Evolutionary conservation across 2,797 vertebrate genomes (phyloP).

Genomic region (Manis pentadactyla): DNA sequence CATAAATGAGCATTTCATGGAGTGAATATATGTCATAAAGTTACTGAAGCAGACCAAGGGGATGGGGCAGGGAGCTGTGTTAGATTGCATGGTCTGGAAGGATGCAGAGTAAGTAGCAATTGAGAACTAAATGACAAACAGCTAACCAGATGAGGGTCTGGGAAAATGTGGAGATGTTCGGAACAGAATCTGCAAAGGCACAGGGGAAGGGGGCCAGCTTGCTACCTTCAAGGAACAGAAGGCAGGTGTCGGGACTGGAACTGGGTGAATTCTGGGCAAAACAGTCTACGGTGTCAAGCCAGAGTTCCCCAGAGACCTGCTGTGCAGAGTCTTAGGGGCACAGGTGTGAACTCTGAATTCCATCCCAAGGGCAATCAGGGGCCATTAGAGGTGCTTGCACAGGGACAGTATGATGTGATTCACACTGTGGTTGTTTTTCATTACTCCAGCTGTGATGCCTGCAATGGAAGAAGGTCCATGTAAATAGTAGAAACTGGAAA

Average conservation of each 20-base stretch:
- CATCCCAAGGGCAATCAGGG: not conserved
- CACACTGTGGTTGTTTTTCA: not conserved
- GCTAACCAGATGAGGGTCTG: not conserved
- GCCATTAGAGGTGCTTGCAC: not conserved
- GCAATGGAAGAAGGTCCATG: not conserved
- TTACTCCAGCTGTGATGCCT: not conserved
- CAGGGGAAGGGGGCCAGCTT: not conserved
- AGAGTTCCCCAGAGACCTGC: not conserved
- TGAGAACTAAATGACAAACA: not conserved
- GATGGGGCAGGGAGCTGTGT: not conserved
- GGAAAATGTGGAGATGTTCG: not conserved
- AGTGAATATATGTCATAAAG: not conserved
- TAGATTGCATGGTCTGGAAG: not conserved
- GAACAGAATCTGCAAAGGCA: not conserved
- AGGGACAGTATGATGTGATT: not conserved
- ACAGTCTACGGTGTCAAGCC: not conserved
- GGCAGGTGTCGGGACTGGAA: not conserved
- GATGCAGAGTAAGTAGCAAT: rapidly evolving
- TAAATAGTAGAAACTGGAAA: not conserved
- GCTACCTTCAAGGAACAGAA: not conserved
- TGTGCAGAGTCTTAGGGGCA: not conserved
- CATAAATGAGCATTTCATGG: not conserved
- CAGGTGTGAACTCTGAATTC: not conserved
- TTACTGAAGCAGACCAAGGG: not conserved
- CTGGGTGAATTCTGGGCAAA: not conserved